A percentile compares a stretch with the other conserved stretches of the same genome.
Evolutionary conservation across 1,140 invertebrate genomes (phyloP).

Genomic region (Sycobia sp.): DNA sequence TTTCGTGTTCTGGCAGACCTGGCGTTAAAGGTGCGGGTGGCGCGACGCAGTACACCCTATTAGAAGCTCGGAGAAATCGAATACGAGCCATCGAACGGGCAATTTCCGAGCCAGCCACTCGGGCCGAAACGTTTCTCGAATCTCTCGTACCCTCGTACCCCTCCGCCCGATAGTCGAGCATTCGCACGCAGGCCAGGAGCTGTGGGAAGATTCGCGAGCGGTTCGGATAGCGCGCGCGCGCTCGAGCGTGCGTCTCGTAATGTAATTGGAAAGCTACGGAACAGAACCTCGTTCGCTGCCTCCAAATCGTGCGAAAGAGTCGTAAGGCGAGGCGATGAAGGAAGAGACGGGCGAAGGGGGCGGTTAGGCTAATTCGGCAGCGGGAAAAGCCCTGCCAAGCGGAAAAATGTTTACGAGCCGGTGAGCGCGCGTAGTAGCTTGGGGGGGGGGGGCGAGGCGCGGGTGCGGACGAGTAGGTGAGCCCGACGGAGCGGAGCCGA

Average conservation of each 20-base stretch:
- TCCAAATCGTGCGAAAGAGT: not conserved
- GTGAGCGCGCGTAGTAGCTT: too few relatives aligned
- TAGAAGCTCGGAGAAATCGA: too few relatives aligned
- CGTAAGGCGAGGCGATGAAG: not conserved
- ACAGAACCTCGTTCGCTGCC: not conserved
- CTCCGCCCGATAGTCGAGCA: too few relatives aligned
- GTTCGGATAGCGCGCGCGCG: not conserved
- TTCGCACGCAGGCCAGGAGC: too few relatives aligned
- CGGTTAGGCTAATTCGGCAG: conserved; percentile 4
- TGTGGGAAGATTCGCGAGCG: conserved; percentile 15
- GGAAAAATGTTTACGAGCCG: conserved; percentile 25
- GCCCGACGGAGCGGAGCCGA: not conserved
- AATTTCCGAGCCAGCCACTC: too few relatives aligned
- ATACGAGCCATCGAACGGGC: too few relatives aligned
- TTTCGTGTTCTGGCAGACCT: too few relatives aligned
- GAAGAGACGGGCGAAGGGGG: not conserved
- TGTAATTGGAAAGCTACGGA: not conserved
- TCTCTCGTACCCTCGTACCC: too few relatives aligned
- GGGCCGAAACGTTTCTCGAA: too few relatives aligned
- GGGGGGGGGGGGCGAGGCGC: not conserved
- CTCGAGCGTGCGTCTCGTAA: conserved; percentile 1
- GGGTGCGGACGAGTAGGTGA: not conserved
- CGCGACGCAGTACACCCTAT: too few relatives aligned
- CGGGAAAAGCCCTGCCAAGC: not conserved
- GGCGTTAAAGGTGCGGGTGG: too few relatives aligned